phyloP scores from a whole-genome alignment of 2,113 vertebrate genomes.

The Proteles cristata region DNA sequence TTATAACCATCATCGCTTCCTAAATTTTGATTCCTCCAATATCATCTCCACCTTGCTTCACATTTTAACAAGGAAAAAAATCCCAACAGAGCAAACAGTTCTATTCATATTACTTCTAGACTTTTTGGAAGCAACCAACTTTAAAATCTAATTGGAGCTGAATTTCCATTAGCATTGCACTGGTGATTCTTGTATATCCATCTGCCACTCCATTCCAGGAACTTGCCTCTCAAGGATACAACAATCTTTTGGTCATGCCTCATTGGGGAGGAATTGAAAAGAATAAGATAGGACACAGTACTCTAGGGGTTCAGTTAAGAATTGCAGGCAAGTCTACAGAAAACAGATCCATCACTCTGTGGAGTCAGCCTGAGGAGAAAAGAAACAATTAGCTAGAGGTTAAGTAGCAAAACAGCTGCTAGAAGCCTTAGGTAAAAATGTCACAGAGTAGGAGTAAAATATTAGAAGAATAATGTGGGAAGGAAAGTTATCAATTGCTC shows the following conservation, averaged over 20 bases:
- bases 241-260: conserved; percentile 54
- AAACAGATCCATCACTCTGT: conserved; percentile 36
- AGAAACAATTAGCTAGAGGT: conserved; percentile 43
- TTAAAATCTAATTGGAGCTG: conserved; percentile 61
- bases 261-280: conserved; percentile 45
- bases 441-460: conserved; percentile 37
- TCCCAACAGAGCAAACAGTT: conserved; percentile 23
- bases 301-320: conserved; percentile 48
- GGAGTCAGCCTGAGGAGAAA: conserved; percentile 1
- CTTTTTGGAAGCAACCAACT: conserved; percentile 53
- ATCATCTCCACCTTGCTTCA: not conserved
- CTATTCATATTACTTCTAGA: conserved; percentile 48
- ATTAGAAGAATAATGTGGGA: conserved; percentile 27
- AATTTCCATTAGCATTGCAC: conserved; percentile 60
- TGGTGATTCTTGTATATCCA: conserved; percentile 48
- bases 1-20: not conserved
- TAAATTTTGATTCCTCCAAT: not conserved
- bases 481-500: conserved; percentile 49
- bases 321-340: not conserved
- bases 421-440: conserved; percentile 43
- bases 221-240: conserved; percentile 58
- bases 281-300: conserved; percentile 29
- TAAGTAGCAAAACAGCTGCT: conserved; percentile 38
- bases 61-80: conserved; percentile 38
- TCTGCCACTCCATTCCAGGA: conserved; percentile 64